Base-by-base conservation (phyloP, 2,113 vertebrate species). In the Paedocypris sp. region DNA sequence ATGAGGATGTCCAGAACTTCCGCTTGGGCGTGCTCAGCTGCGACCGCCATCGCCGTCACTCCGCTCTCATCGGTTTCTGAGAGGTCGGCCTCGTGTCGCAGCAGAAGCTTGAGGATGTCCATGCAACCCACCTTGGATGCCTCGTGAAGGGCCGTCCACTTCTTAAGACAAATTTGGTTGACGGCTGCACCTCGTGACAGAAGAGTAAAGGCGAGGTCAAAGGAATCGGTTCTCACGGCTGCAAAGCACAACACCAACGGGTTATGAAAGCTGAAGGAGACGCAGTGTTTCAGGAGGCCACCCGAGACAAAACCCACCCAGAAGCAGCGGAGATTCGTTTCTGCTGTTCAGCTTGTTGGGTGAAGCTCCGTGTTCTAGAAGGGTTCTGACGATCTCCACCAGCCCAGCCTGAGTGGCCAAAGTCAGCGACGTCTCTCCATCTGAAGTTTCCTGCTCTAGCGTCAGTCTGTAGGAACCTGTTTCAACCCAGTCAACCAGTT, bases 141-240 rank as follows among this genome's bases (percentile, higher is more conserved):
- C 76, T 92, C 89, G 0, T 92, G 91, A 73, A 92, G 71, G 7
- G 87, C 85, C 0, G 87, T 91, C 89, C 88, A 91, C 31, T 74
- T 79, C 65, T 86, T 90, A 39, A 78, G 62, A 2, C 87, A 90
- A 0, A 86, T 80, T 68, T 92, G 88, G 54, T 86, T 81, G 51
- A 90, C 82, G 4, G 10, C 74, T 41, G 83, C 76, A 18, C 87
- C 86, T 62, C 82, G 72, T 61, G 81, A 80, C 38, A 92, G 75
- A 66, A 94, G 77, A 25, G 60, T 26, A 4, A 78, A 80, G 1
- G 73, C 83, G 75, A 90, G 86, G 46, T 85, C 82, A 63, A 77
- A 79, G 38, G 76, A 86, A n/a, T 86, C 80, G 3, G 25, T 76
- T 77, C 77, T 79, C 57, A 92, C 39, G 47, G 90, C 90, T 94